Base-by-base conservation (phyloP, 1,140 invertebrate species). In the Drusus annulatus region DNA sequence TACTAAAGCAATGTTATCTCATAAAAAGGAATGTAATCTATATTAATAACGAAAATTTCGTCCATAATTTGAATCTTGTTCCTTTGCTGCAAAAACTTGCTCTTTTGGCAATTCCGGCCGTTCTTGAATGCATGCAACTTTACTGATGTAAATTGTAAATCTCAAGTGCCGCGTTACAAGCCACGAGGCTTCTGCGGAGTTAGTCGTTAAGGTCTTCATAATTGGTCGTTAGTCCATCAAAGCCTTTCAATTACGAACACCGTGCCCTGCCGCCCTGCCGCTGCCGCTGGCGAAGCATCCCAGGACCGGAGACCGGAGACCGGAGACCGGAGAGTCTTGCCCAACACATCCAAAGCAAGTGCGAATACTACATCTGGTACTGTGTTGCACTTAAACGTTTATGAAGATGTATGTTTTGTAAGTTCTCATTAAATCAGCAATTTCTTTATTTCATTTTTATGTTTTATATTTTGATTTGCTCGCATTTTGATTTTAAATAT, bases 201-300 rank as follows among this genome's bases (percentile, higher is more conserved):
- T 54, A 69, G 74, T 25, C 74, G 19, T 80, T 76, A 80, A 68
- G 74, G 62, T 69, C 68, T 60, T 52, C 76, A 76, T 81, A 81
- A 81, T 81, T 78, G 80, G 65, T 60, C 60, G 19, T 81, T 65
- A 73, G 71, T 75, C 54, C 75, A 62, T 77, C 75, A 78, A 77
- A 81, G 75, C 74, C 80, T 78, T 81, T 81, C 80, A 81, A 81
- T 81, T 81, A 71, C 17, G 17, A 19, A 60, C 25, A 63, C 62
- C 25, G 21, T 31, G 19, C 5, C 54, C 21, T 15, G 62, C 62
- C 62, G 21, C 25, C n/a, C n/a, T 28, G 25, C 25, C 2, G 25
- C 25, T 28, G 25, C 25, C 25, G 5, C 25, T 28, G 25, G 2
- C 25, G 25, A n/a, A 25, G 62, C 62, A 63, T 63, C 62, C 62